Percentiles rank a stretch among this genome's conserved stretches.
These are phyloP conservation scores for Gallinago media DNA, from an alignment of 2,113 vertebrate genomes.

Conservation along the genomic window DNA sequence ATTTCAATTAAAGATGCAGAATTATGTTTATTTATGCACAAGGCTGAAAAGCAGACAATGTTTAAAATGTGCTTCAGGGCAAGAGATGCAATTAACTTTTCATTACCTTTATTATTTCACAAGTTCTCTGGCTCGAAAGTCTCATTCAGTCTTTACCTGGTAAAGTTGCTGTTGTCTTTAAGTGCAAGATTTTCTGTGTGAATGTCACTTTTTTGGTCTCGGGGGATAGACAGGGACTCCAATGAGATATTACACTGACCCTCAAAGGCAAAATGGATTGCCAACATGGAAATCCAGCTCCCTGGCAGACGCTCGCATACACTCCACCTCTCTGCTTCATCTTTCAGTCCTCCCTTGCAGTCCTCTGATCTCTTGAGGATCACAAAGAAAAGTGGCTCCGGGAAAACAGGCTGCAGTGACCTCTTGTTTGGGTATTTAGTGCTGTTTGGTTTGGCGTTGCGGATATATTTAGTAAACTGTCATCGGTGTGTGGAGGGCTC, in stretches of 20 bases:
- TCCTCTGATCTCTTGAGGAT: background rate
- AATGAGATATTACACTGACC: background rate
- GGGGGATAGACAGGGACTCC: background rate
- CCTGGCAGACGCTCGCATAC: background rate
- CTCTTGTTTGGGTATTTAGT: background rate
- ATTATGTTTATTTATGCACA: background rate
- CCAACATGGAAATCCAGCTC: background rate
- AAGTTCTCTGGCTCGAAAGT: background rate
- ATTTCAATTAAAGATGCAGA: slow-evolving; percentile 27
- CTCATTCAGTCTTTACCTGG: background rate
- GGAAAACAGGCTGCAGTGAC: background rate
- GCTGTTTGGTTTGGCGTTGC: slow-evolving; percentile 10
- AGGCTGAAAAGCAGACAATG: background rate
- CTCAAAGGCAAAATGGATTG: background rate
- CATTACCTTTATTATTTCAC: slow-evolving; percentile 11
- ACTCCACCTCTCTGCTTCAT: background rate
- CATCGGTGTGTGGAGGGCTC: slow-evolving; percentile 18
- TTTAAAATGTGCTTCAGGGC: background rate
- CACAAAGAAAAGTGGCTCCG: background rate
- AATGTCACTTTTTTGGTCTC: background rate
- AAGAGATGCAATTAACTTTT: slow-evolving; percentile 20
- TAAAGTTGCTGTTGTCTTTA: background rate
- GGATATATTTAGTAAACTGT: slow-evolving; percentile 57
- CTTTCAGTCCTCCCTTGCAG: background rate
- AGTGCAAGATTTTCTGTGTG: background rate